Conservation (phyloP, 2,797 vertebrate species). For the Tiaroga cobitis region DNA sequence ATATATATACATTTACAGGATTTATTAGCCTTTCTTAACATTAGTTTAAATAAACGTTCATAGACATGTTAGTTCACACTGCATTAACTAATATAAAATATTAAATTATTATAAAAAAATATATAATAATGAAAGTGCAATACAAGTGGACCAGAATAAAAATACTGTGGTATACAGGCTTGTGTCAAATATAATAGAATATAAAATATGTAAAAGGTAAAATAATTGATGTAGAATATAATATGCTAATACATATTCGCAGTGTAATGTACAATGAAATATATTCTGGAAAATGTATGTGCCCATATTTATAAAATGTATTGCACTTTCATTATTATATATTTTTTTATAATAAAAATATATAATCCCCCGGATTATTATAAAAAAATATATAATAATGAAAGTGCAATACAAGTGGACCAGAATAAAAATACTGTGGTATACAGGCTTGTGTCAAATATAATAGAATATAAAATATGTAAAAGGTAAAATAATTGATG, state of each 20-base stretch:
- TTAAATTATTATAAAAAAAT: not conserved
- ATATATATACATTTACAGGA: too few species aligned
- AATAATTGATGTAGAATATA: not conserved
- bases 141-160: not conserved
- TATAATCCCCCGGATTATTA: too few species aligned
- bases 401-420: not conserved
- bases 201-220: not conserved
- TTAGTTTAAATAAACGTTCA: not conserved
- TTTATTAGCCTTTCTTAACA: not conserved
- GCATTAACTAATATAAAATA: not conserved
- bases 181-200: not conserved
- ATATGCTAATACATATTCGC: not conserved
- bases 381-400: not conserved
- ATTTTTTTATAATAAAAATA: too few species aligned
- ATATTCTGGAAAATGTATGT: not conserved
- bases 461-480: not conserved
- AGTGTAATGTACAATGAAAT: not conserved
- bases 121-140: not conserved
- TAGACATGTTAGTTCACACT: not conserved
- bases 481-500: not conserved
- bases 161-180: fast-evolving
- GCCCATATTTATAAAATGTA: too few species aligned
- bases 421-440: not conserved
- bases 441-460: not conserved
- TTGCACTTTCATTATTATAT: too few species aligned